Evolutionary conservation across 2,113 vertebrate genomes (phyloP).

Genomic region (Hippocampus guttulatus): DNA sequence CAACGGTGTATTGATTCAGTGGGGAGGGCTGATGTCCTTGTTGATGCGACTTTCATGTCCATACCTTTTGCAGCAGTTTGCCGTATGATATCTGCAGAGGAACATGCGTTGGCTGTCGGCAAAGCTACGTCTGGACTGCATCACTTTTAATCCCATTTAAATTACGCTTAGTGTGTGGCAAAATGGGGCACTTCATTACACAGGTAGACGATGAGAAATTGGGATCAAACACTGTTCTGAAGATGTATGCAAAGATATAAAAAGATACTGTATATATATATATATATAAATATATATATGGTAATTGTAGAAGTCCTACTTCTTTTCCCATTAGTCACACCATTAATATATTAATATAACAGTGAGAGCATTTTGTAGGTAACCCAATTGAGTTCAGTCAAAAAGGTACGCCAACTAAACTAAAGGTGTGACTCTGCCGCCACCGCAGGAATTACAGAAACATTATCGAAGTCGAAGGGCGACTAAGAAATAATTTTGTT

Average conservation of each 20-base stretch:
- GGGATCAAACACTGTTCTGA: constrained; percentile 22
- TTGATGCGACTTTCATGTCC: constrained; percentile 63
- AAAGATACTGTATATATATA: constrained; percentile 10
- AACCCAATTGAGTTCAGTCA: constrained; percentile 27
- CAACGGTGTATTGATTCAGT: constrained; percentile 53
- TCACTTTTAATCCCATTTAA: constrained; percentile 21
- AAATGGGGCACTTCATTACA: constrained; percentile 38
- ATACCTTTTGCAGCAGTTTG: constrained; percentile 49
- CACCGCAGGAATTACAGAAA: constrained; percentile 50
- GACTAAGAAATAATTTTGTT: constrained; percentile 46
- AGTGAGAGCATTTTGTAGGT: constrained; percentile 28
- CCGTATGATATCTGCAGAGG: constrained; percentile 45
- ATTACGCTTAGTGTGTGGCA: constrained; percentile 20
- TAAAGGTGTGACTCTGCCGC: constrained; percentile 41
- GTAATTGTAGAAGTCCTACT: constrained; percentile 15
- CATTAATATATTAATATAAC: constrained; percentile 28
- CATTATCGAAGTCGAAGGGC: constrained; percentile 44
- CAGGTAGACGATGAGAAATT: constrained; percentile 24
- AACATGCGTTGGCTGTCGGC: constrained; percentile 32
- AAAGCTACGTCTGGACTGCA: constrained; percentile 14
- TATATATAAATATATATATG: neutral
- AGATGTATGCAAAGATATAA: constrained; percentile 7
- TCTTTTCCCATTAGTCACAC: constrained; percentile 11
- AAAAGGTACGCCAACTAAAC: constrained; percentile 24
- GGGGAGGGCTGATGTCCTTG: constrained; percentile 52